Evolutionary conservation across 2,113 vertebrate species (phyloP).

Genomic region (Xenopus borealis): DNA sequence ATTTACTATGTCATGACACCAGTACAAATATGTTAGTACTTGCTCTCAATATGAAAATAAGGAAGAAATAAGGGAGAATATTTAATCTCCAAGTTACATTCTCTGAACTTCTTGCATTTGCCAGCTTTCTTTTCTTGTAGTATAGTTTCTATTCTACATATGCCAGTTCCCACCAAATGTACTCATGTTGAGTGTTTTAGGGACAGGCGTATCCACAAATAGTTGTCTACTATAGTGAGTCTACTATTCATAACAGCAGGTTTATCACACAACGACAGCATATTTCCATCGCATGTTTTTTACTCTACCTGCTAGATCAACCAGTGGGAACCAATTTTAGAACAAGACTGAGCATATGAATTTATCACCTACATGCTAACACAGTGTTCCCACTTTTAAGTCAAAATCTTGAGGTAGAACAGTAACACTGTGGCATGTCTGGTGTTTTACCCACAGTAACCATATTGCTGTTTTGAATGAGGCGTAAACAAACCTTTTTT

Average conservation of each 20-base stretch:
- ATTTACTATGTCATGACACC: too few species aligned
- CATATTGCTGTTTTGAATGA: constrained; percentile 39
- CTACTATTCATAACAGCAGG: constrained; percentile 22
- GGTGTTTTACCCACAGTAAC: constrained; percentile 39
- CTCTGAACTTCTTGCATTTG: too few species aligned
- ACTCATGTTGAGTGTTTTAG: background rate
- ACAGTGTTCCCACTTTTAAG: constrained; percentile 49
- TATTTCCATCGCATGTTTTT: constrained; percentile 51
- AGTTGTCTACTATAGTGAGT: background rate
- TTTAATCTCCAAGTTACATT: too few species aligned
- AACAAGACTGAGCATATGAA: constrained; percentile 44
- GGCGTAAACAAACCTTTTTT: constrained; percentile 42
- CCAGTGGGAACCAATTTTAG: constrained; percentile 55
- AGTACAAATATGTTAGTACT: too few species aligned
- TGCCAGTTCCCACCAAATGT: too few species aligned
- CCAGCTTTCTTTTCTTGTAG: too few species aligned
- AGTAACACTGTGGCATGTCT: constrained; percentile 44
- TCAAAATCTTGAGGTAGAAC: constrained; percentile 40
- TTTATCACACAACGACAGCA: constrained; percentile 17
- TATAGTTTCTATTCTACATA: too few species aligned
- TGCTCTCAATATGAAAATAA: too few species aligned
- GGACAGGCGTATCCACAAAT: background rate
- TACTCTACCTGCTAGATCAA: background rate
- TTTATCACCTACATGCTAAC: constrained; percentile 54
- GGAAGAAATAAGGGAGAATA: too few species aligned